Evolutionary conservation across 2,797 vertebrate species (phyloP).

Genomic region (Aulostomus chinensis): DNA sequence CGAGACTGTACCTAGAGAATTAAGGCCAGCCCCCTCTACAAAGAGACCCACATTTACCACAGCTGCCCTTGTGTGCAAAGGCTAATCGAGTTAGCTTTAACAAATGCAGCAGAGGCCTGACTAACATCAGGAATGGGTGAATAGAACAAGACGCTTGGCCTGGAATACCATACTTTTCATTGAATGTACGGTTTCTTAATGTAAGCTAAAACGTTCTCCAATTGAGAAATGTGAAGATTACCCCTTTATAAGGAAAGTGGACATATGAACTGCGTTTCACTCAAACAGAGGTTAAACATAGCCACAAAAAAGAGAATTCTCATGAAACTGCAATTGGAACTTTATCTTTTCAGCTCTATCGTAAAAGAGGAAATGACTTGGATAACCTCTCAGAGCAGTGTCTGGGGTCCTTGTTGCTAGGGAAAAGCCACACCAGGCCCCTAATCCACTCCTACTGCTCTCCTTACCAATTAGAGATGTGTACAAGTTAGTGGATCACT

Average conservation of each 20-base stretch:
- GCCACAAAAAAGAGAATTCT: background rate
- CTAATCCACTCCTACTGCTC: constrained; percentile 77
- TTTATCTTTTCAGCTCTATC: constrained; percentile 7
- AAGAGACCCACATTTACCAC: constrained; percentile 73
- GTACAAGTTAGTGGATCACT: constrained; percentile 78
- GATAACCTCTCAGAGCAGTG: constrained; percentile 47
- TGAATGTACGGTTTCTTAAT: constrained; percentile 55
- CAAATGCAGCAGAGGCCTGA: constrained; percentile 74
- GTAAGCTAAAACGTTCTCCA: constrained; percentile 18
- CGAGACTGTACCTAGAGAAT: constrained; percentile 55
- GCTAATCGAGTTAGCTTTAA: constrained; percentile 76
- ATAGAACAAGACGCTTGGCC: constrained; percentile 55
- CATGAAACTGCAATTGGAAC: constrained; percentile 11
- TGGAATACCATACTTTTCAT: constrained; percentile 47
- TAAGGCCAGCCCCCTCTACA: constrained; percentile 69
- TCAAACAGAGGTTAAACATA: constrained; percentile 1
- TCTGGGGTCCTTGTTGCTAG: constrained; percentile 77
- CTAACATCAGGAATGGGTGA: constrained; percentile 72
- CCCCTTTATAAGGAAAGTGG: too few species aligned
- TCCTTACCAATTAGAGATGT: constrained; percentile 79
- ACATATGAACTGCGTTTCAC: constrained; percentile 18
- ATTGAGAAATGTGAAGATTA: too few species aligned
- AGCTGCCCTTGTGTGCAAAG: constrained; percentile 68
- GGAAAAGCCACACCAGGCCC: constrained; percentile 70
- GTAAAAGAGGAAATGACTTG: constrained; percentile 18